Evolutionary conservation across 2,113 vertebrate species (phyloP).

Genomic region (Naja naja): DNA sequence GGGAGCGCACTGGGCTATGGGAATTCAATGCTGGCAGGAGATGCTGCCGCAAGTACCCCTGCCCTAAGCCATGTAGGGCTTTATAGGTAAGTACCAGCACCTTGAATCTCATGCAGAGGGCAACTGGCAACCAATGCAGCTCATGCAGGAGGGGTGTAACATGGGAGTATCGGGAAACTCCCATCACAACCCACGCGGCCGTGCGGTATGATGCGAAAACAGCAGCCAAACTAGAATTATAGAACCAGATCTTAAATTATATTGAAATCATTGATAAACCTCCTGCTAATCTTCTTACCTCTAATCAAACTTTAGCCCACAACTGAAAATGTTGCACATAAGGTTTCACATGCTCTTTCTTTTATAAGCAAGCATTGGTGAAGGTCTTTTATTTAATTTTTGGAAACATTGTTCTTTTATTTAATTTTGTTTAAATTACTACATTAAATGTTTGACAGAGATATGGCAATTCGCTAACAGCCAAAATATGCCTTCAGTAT

Average conservation of each 20-base stretch:
- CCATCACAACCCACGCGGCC: too few relatives aligned
- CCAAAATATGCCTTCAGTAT: neutral
- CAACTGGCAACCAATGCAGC: too few relatives aligned
- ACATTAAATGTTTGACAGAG: neutral
- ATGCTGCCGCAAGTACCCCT: too few relatives aligned
- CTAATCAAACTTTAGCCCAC: neutral
- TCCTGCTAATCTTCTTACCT: conserved; percentile 28
- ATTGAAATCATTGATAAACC: conserved; percentile 12
- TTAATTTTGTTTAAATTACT: neutral
- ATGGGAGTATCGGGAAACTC: too few relatives aligned
- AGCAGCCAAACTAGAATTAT: conserved; percentile 20
- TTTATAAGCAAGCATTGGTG: conserved; percentile 6
- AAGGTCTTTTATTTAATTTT: too few relatives aligned
- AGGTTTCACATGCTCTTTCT: neutral
- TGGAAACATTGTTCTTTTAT: neutral
- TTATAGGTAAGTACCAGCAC: too few relatives aligned
- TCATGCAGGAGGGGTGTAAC: too few relatives aligned
- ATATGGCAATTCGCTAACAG: neutral
- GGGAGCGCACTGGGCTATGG: too few relatives aligned
- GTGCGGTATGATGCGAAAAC: conserved; percentile 13
- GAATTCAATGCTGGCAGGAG: too few relatives aligned
- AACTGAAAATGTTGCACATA: neutral
- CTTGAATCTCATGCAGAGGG: too few relatives aligned
- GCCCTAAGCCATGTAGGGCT: too few relatives aligned
- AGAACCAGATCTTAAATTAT: neutral